These are phyloP conservation scores for Athetis lepigone DNA, from an alignment of 2,888 invertebrate species.

Conservation along the genomic window DNA sequence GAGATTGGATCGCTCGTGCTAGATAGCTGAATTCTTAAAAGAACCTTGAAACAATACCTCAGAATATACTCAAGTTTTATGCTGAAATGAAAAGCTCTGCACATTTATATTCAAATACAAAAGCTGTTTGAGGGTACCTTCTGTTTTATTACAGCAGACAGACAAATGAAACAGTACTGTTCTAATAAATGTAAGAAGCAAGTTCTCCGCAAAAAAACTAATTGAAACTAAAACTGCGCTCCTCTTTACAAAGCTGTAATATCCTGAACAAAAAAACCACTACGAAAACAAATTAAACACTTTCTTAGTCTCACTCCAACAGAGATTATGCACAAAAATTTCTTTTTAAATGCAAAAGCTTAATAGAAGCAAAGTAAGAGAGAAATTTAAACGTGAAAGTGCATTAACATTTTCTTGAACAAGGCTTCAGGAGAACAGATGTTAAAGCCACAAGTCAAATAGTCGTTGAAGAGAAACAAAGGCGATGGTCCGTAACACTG, in stretches of 20 bases:
- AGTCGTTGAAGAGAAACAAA: slow-evolving; percentile 69
- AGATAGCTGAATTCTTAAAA: slow-evolving; percentile 37
- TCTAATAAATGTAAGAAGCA: slow-evolving; percentile 36
- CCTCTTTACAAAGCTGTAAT: slow-evolving; percentile 52
- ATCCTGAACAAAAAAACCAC: slow-evolving; percentile 44
- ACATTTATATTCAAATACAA: slow-evolving; percentile 40
- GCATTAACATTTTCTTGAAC: slow-evolving; percentile 73
- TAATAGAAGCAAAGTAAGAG: slow-evolving; percentile 48
- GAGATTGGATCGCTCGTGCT: slow-evolving; percentile 47
- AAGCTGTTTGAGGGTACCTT: slow-evolving; percentile 22
- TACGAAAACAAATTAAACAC: slow-evolving; percentile 61
- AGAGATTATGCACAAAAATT: slow-evolving; percentile 69
- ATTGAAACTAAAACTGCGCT: slow-evolving; percentile 41
- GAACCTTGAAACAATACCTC: slow-evolving; percentile 31
- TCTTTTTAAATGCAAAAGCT: slow-evolving; percentile 62
- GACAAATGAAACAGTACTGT: slow-evolving; percentile 37
- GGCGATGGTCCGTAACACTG: slow-evolving; percentile 60
- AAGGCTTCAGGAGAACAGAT: slow-evolving; percentile 65
- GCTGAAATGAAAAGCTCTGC: slow-evolving; percentile 25
- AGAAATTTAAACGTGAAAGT: slow-evolving; percentile 63
- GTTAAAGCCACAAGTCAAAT: slow-evolving; percentile 75
- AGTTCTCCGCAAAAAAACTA: slow-evolving; percentile 22
- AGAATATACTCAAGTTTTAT: slow-evolving; percentile 17
- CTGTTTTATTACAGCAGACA: slow-evolving; percentile 32
- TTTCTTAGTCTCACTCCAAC: slow-evolving; percentile 50